Conservation (phyloP, 2,797 vertebrate species). For the Pangasius sanitwongsei region DNA sequence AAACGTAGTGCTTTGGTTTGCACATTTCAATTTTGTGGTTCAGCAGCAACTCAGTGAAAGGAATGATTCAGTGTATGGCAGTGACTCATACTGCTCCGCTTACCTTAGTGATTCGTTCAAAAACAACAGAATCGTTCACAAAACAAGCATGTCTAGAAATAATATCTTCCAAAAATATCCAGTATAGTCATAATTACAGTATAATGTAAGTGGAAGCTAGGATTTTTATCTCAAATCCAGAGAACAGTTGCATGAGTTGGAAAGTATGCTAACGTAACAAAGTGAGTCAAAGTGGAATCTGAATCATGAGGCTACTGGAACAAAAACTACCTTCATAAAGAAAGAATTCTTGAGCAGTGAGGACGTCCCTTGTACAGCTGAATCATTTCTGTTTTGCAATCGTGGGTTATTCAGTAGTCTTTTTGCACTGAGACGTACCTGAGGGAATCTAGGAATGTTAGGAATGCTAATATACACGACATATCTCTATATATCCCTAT, state of each 20-base stretch:
- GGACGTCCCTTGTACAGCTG: background rate
- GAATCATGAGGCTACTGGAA: background rate
- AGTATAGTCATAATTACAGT: background rate
- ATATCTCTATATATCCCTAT: too few relatives aligned
- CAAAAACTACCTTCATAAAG: background rate
- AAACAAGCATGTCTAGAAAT: background rate
- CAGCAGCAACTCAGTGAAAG: background rate
- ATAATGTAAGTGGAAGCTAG: background rate
- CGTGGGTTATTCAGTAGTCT: background rate
- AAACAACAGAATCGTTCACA: background rate
- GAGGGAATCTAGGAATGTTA: slow-evolving; percentile 11
- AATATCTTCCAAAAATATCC: background rate
- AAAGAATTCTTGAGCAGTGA: background rate
- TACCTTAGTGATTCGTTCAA: background rate
- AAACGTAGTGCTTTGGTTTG: background rate
- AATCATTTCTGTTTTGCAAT: background rate
- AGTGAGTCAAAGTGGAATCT: background rate
- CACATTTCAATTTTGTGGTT: background rate
- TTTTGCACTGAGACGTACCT: background rate
- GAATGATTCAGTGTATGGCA: background rate
- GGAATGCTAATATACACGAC: background rate
- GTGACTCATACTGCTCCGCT: background rate
- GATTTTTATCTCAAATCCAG: background rate
- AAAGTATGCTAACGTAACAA: background rate
- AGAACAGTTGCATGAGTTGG: background rate